Evolutionary conservation across 2,797 vertebrate genomes (phyloP).

Genomic region (Acanthurus tractus): DNA sequence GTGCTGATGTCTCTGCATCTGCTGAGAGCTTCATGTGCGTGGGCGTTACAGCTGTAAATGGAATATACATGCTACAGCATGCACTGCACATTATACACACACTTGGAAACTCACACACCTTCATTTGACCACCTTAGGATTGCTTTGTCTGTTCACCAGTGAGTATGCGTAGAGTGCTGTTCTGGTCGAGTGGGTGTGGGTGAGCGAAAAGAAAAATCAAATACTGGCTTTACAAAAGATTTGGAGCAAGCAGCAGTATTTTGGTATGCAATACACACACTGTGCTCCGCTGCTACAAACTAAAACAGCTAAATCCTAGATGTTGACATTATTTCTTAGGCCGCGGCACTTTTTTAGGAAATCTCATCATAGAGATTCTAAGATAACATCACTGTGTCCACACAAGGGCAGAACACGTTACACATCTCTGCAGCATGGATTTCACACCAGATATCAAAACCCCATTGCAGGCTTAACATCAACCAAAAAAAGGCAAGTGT

Average conservation of each 20-base stretch:
- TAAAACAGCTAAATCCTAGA: constrained; percentile 43
- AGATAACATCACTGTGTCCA: constrained; percentile 38
- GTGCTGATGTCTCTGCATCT: constrained; percentile 63
- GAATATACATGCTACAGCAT: constrained; percentile 53
- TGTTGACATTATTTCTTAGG: constrained; percentile 47
- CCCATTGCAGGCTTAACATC: neutral
- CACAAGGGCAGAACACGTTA: constrained; percentile 39
- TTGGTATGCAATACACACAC: constrained; percentile 44
- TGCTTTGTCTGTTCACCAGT: constrained; percentile 57
- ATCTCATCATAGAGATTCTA: constrained; percentile 34
- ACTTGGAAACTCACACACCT: constrained; percentile 1
- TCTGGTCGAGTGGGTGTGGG: constrained; percentile 71
- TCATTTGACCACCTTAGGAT: constrained; percentile 61
- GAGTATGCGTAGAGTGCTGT: constrained; percentile 54
- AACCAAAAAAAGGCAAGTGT: neutral
- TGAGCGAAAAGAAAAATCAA: constrained; percentile 47
- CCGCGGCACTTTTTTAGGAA: constrained; percentile 23
- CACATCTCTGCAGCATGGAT: neutral
- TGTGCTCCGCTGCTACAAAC: constrained; percentile 34
- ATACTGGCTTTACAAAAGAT: constrained; percentile 59
- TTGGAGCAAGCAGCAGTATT: constrained; percentile 47
- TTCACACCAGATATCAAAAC: constrained; percentile 21
- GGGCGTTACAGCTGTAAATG: constrained; percentile 66
- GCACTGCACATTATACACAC: constrained; percentile 36
- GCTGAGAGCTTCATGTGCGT: constrained; percentile 55